Evolutionary conservation across 2,797 vertebrate genomes (phyloP), one percentile per base, ranked within the genome.

Genomic region (Ambastaia sidthimunki): DNA sequence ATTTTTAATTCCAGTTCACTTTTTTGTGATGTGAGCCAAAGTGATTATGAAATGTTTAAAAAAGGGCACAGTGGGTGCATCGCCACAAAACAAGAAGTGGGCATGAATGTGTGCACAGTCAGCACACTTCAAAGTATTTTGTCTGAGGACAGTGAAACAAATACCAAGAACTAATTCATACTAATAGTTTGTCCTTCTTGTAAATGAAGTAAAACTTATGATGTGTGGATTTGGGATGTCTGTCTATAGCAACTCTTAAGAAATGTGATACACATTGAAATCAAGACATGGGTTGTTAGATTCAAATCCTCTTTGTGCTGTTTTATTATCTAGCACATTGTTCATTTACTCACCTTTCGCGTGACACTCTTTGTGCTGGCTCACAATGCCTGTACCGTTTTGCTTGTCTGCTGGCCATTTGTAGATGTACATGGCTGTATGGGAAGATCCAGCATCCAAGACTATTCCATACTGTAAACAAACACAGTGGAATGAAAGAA

Each of bases 371-470:
- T 85, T 83, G 80, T 92, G 93, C 89, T 98, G 96, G 59, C 92
- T 95, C 84, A 97, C 94, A 67, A 98, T 89, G 0, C 95, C 96
- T 0, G 96, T 97, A 79, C 92, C 71, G 0, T 98, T 98, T 70
- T 95, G 91, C 84, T 97, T 97, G 88, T 96, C 93, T 4, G 92
- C 92, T 0, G 93, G 94, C 96, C 96, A 98, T 85, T 95, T 92
- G 68, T 98, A 98, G 65, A 97, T 86, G 55, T 92, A 97, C 83
- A 96, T 86, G 16, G 94, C 88, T 0, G 96, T 96, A 91, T 97
- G 96, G 0, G 96, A 96, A 0, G 96, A 98, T 60, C 96, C 96
- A 0, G 96, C 96, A 15, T 98, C 96, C 83, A 97, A 87, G 68
- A 97, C 96, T 48, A 98, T 91, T 73, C 96, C 96, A 3, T 95